Conservation (phyloP, 2,113 vertebrate species). For the Leucoraja erinaceus region DNA sequence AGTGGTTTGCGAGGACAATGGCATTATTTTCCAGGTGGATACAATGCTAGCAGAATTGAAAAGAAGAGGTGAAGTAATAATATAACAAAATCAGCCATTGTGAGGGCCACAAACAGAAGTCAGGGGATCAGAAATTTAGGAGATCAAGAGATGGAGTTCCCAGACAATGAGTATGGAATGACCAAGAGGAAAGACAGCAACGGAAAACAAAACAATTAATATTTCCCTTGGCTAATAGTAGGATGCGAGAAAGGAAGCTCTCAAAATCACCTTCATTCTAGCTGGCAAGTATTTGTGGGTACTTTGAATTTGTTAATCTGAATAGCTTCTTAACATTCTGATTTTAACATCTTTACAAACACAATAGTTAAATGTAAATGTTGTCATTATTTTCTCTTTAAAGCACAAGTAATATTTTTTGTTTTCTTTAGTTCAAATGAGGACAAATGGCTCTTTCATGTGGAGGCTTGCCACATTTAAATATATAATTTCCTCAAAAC, state of each 20-base stretch:
- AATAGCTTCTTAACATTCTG: neutral
- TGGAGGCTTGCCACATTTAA: neutral
- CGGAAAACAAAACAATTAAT: neutral
- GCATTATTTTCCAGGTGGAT: neutral
- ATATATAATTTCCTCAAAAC: neutral
- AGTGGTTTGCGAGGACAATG: neutral
- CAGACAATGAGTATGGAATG: neutral
- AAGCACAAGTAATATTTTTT: neutral
- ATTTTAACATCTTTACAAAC: no score
- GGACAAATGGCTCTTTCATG: neutral
- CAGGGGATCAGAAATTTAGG: neutral
- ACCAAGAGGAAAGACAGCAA: neutral
- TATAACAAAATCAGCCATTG: neutral
- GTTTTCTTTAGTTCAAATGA: neutral
- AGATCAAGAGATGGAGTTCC: neutral
- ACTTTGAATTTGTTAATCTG: neutral
- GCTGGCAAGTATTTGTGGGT: neutral
- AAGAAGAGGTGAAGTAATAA: neutral
- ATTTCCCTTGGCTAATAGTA: neutral
- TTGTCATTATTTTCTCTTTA: neutral
- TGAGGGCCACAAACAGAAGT: neutral
- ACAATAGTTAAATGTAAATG: neutral
- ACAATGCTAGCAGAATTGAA: neutral
- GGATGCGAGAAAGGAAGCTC: neutral
- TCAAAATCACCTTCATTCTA: no score